Evolutionary conservation across 1,140 invertebrate species (phyloP).

Genomic region (Lordiphosa stackelbergi): DNA sequence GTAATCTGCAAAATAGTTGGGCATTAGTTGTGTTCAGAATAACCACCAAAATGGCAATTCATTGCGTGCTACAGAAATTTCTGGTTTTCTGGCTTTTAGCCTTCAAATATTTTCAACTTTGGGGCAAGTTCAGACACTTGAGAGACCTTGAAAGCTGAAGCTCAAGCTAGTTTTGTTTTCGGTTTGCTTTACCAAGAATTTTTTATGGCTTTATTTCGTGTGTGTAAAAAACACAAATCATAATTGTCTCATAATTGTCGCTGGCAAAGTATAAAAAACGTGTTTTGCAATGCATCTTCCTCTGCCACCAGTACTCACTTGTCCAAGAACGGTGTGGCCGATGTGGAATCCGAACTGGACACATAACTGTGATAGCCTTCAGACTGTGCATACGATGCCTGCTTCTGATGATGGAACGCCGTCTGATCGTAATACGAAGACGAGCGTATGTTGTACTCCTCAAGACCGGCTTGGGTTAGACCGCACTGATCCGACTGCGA

Average conservation of each 20-base stretch:
- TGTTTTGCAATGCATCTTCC: conserved; percentile 41
- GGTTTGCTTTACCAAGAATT: conserved; percentile 63
- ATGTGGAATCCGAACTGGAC: conserved; percentile 87
- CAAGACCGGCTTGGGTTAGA: conserved; percentile 82
- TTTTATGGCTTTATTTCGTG: conserved; percentile 55
- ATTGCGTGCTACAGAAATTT: conserved; percentile 65
- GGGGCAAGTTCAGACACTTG: conserved; percentile 40
- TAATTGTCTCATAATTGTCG: conserved; percentile 44
- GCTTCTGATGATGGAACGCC: conserved; percentile 84
- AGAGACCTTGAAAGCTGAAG: conserved; percentile 64
- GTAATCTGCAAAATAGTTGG: conserved; percentile 54
- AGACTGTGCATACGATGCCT: conserved; percentile 87
- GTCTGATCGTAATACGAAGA: conserved; percentile 78
- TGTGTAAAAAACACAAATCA: conserved; percentile 58
- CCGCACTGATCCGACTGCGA: conserved; percentile 62
- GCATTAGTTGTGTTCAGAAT: not conserved
- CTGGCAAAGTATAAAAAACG: conserved; percentile 23
- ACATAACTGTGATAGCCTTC: conserved; percentile 91
- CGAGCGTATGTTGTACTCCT: conserved; percentile 82
- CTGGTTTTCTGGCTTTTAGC: conserved; percentile 34
- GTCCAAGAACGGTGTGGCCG: conserved; percentile 87
- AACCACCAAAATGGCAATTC: conserved; percentile 46
- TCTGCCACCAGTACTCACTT: conserved; percentile 77
- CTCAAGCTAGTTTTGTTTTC: conserved; percentile 53
- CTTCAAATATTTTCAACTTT: conserved; percentile 35